phyloP scores from a whole-genome alignment of 2,888 invertebrate genomes.

The Hirtodrosophila duncani region DNA sequence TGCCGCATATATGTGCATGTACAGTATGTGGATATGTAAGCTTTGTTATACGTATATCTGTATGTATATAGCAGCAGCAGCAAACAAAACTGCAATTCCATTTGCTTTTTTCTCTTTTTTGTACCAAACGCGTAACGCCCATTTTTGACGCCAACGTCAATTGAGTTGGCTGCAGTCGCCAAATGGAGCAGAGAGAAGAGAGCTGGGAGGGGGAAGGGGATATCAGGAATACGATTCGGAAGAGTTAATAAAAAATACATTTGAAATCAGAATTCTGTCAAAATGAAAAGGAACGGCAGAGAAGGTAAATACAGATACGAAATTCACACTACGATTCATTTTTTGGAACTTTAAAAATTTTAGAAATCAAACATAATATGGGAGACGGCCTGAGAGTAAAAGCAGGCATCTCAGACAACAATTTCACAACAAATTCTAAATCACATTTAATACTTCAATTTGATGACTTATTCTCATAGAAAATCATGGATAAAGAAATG shows the following conservation, averaged over 20 bases:
- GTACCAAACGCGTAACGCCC: constrained; percentile 48
- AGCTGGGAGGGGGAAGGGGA: background rate
- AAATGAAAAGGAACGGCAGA: constrained; percentile 4
- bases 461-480: no score
- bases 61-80: constrained; percentile 22
- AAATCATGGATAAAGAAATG: no score
- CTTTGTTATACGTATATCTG: no score
- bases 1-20: constrained; percentile 1
- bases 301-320: background rate
- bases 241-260: constrained; percentile 53
- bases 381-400: no score
- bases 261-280: constrained; percentile 39
- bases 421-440: no score
- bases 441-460: no score
- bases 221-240: constrained; percentile 24
- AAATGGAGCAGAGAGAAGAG: constrained; percentile 16
- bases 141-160: constrained; percentile 60
- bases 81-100: constrained; percentile 33
- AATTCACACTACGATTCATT: no score
- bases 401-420: no score
- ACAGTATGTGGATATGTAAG: no score
- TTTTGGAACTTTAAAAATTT: no score
- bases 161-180: constrained; percentile 30
- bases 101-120: constrained; percentile 4
- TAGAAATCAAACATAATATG: no score